These are phyloP conservation scores for Drosophila peninsularis DNA, from an alignment of 2,888 invertebrate species.

Conservation along the genomic window DNA sequence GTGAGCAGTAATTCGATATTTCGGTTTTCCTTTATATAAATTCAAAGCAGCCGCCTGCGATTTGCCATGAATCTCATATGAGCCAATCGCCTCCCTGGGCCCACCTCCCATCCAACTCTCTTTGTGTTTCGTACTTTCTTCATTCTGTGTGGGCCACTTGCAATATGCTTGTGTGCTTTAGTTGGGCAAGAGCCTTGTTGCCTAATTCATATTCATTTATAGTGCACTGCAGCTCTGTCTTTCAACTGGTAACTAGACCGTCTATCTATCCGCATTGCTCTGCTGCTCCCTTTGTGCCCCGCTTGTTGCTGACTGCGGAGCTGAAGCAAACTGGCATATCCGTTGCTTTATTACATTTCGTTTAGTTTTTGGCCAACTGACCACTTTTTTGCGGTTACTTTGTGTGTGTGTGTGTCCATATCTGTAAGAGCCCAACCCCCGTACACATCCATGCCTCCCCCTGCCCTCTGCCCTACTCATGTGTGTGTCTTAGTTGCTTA, in stretches of 20 bases:
- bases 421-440: slow-evolving; percentile 3
- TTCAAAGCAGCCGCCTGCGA: neutral
- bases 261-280: slow-evolving; percentile 49
- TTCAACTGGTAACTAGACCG: slow-evolving; percentile 38
- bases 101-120: neutral
- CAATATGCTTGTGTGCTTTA: slow-evolving; percentile 17
- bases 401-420: slow-evolving; percentile 35
- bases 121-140: neutral
- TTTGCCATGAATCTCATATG: neutral
- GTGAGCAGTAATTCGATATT: neutral
- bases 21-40: neutral
- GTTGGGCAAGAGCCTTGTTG: slow-evolving; percentile 31
- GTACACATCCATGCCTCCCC: neutral
- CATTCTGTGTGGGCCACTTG: neutral
- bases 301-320: slow-evolving; percentile 23
- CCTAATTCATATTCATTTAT: slow-evolving; percentile 78
- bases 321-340: slow-evolving; percentile 74
- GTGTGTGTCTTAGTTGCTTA: slow-evolving; percentile 52
- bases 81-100: slow-evolving; percentile 7
- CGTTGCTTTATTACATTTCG: slow-evolving; percentile 79
- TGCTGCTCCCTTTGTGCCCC: neutral
- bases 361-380: slow-evolving; percentile 80
- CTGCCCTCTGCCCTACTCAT: neutral
- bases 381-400: slow-evolving; percentile 78
- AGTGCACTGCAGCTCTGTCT: slow-evolving; percentile 50